Evolutionary conservation across 2,113 vertebrate genomes (phyloP).

Genomic region (Neoarius graeffei): DNA sequence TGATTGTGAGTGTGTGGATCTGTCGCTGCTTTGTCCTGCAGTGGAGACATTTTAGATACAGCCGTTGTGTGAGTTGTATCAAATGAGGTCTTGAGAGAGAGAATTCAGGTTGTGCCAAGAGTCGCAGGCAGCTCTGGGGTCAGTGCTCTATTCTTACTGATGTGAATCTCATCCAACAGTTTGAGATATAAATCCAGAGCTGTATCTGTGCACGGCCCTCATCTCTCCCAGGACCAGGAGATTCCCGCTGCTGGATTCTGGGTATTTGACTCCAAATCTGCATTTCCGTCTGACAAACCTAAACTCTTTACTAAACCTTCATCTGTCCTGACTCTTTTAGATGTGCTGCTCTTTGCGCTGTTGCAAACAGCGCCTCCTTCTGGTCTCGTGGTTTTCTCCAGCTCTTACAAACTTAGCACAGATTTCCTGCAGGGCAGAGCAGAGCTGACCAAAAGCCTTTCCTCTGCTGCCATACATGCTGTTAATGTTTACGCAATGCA

Average conservation of each 20-base stretch:
- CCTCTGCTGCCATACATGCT: neutral
- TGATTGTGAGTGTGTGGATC: neutral
- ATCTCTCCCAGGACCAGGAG: conserved; percentile 80
- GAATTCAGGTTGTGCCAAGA: neutral
- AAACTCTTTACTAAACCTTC: conserved; percentile 30
- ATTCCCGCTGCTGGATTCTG: conserved; percentile 77
- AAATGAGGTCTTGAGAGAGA: neutral
- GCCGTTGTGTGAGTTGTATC: neutral
- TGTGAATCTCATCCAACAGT: conserved; percentile 88
- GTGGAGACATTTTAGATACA: neutral
- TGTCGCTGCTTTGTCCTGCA: neutral
- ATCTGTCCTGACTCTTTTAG: neutral
- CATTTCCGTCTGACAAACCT: conserved; percentile 12
- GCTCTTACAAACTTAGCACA: neutral
- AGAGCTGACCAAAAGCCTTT: neutral
- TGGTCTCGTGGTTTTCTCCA: neutral
- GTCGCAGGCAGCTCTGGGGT: neutral
- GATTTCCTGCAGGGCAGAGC: neutral
- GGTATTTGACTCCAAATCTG: conserved; percentile 72
- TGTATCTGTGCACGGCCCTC: conserved; percentile 65
- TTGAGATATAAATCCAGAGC: conserved; percentile 76
- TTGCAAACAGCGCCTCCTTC: neutral
- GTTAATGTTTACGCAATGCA: neutral
- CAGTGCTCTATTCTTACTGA: conserved; percentile 49
- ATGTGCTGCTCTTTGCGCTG: conserved; percentile 1